Evolutionary conservation across 1,140 invertebrate species (phyloP).

Genomic region (Drosophila chauvacae): DNA sequence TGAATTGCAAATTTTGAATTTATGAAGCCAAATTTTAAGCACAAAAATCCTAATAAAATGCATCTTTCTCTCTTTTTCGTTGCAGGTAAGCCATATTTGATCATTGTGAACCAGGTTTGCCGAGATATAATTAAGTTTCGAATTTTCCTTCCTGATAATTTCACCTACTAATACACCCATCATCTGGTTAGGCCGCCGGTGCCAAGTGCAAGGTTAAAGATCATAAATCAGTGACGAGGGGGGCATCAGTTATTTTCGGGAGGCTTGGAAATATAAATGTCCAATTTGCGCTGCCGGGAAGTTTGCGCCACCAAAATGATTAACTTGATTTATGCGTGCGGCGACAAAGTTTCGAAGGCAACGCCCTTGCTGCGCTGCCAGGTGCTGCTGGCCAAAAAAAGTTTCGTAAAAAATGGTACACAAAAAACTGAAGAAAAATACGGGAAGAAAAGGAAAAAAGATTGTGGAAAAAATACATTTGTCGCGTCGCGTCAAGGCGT

Average conservation of each 20-base stretch:
- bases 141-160: slow-evolving; percentile 38
- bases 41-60: slow-evolving; percentile 56
- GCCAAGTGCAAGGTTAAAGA: slow-evolving; percentile 65
- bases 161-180: slow-evolving; percentile 56
- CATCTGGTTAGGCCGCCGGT: slow-evolving; percentile 37
- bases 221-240: slow-evolving; percentile 59
- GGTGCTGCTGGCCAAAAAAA: slow-evolving; percentile 58
- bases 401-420: slow-evolving; percentile 45
- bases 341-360: slow-evolving; percentile 67
- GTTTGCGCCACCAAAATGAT: slow-evolving; percentile 66
- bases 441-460: not conserved
- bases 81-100: slow-evolving; percentile 62
- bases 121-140: not conserved
- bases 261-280: slow-evolving; percentile 74
- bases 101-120: slow-evolving; percentile 7
- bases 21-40: slow-evolving; percentile 23
- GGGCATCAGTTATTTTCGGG: slow-evolving; percentile 21
- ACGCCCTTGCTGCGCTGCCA: slow-evolving; percentile 34
- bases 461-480: slow-evolving; percentile 39
- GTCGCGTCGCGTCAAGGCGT: slow-evolving; percentile 59
- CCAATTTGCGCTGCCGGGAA: slow-evolving; percentile 72
- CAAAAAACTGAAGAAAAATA: slow-evolving; percentile 36
- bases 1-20: slow-evolving; percentile 59
- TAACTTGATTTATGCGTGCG: slow-evolving; percentile 83
- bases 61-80: slow-evolving; percentile 44